Evolutionary conservation across 64 coral and sea anemone genomes (phyloP).

Genomic region (Orbicella faveolata): DNA sequence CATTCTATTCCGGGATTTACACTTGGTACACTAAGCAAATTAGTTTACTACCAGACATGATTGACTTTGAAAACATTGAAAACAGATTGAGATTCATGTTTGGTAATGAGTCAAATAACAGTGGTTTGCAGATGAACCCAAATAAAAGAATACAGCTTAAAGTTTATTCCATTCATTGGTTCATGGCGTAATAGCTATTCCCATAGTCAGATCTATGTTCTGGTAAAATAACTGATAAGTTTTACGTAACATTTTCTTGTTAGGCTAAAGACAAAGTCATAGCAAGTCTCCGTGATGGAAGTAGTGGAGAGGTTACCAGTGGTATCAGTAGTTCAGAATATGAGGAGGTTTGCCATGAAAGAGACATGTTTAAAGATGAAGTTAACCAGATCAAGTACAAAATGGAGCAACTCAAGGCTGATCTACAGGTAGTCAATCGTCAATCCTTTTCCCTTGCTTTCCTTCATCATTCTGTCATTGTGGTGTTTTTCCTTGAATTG

Average conservation of each 20-base stretch:
- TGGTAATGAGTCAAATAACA: too few relatives aligned
- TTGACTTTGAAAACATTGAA: too few relatives aligned
- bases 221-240: too few relatives aligned
- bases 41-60: too few relatives aligned
- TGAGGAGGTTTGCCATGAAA: slow-evolving; percentile 69
- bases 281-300: slow-evolving; percentile 82
- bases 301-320: slow-evolving; percentile 75
- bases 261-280: slow-evolving; percentile 99
- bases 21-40: too few relatives aligned
- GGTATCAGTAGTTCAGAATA: slow-evolving; percentile 75
- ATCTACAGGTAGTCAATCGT: slow-evolving; percentile 65
- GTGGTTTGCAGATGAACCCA: too few relatives aligned
- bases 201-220: too few relatives aligned
- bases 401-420: slow-evolving; percentile 89
- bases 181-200: too few relatives aligned
- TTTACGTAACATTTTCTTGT: neutral
- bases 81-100: too few relatives aligned
- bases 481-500: neutral
- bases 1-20: too few relatives aligned
- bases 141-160: too few relatives aligned
- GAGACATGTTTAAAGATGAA: slow-evolving; percentile 80
- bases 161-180: too few relatives aligned
- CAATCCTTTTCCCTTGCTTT: neutral
- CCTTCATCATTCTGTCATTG: neutral
- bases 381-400: slow-evolving; percentile 80